A percentile compares a stretch with the other conserved stretches of the same genome.
Conservation (phyloP, 2,797 vertebrate genomes). For the Sphenopsis melanotis region DNA sequence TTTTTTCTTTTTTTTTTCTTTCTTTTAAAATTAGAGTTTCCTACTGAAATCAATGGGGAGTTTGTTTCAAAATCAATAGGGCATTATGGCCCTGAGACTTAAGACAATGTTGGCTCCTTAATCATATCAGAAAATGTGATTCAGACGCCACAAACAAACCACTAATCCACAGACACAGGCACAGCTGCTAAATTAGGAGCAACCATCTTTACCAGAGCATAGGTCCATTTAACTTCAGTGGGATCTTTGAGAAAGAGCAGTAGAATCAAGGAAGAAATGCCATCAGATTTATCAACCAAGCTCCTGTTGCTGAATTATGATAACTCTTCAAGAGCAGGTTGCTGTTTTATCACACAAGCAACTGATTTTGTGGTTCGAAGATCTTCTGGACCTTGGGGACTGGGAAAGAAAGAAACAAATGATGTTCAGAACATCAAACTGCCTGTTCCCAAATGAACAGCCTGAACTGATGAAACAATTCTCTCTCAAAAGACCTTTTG, state of each 20-base stretch:
- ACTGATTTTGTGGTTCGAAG: conserved; percentile 54
- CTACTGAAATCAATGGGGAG: background rate
- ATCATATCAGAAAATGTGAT: conserved; percentile 2
- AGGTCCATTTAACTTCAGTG: background rate
- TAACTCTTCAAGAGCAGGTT: conserved; percentile 18
- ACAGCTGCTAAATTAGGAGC: background rate
- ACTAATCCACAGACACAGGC: background rate
- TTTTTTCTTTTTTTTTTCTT: background rate
- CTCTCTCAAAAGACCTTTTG: conserved; percentile 53
- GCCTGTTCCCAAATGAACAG: conserved; percentile 41
- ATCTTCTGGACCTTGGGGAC: conserved; percentile 30
- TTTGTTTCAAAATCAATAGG: background rate
- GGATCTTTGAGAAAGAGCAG: background rate
- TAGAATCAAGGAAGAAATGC: background rate
- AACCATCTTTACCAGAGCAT: background rate
- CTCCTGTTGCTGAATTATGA: background rate
- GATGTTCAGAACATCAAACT: conserved; percentile 46
- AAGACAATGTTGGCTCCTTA: background rate
- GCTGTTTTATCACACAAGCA: conserved; percentile 41
- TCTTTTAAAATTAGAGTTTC: background rate
- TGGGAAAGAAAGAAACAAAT: conserved; percentile 43
- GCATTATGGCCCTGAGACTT: background rate
- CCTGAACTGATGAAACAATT: conserved; percentile 53
- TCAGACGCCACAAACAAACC: background rate
- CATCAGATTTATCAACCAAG: conserved; percentile 24